Evolutionary conservation across 2,113 vertebrate species (phyloP).

Genomic region (Chaetodon trifascialis): DNA sequence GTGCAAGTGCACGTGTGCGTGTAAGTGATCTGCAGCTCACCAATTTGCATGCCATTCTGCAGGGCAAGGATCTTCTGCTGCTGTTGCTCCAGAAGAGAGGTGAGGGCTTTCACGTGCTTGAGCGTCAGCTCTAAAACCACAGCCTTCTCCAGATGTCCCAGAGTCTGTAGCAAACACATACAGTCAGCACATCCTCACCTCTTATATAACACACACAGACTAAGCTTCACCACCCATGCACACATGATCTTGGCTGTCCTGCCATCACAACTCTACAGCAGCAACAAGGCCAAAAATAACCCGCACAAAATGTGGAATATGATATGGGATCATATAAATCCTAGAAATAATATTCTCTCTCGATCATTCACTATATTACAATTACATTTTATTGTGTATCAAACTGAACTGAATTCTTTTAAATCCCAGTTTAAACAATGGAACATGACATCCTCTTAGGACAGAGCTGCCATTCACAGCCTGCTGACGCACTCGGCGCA

Average conservation of each 20-base stretch:
- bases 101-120: conserved; percentile 96
- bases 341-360: not conserved
- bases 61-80: conserved; percentile 96
- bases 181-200: conserved; percentile 61
- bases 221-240: not conserved
- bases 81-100: conserved; percentile 94
- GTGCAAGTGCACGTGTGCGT: not conserved
- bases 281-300: not conserved
- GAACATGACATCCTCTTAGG: not conserved
- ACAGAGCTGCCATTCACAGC: not conserved
- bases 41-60: conserved; percentile 90
- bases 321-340: not conserved
- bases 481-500: conserved; percentile 58
- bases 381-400: not conserved
- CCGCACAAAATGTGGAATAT: not conserved
- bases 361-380: not conserved
- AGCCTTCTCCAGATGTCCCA: conserved; percentile 98
- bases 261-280: not conserved
- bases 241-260: not conserved
- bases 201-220: conserved; percentile 62
- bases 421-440: not conserved
- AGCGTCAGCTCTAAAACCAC: conserved; percentile 98
- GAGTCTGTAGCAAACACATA: conserved; percentile 86
- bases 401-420: not conserved
- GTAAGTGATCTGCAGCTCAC: conserved; percentile 59